Percentiles rank a stretch among this genome's conserved stretches.
These are phyloP conservation scores for Bovichtus variegatus DNA, from an alignment of 2,797 vertebrate species.

Conservation along the genomic window DNA sequence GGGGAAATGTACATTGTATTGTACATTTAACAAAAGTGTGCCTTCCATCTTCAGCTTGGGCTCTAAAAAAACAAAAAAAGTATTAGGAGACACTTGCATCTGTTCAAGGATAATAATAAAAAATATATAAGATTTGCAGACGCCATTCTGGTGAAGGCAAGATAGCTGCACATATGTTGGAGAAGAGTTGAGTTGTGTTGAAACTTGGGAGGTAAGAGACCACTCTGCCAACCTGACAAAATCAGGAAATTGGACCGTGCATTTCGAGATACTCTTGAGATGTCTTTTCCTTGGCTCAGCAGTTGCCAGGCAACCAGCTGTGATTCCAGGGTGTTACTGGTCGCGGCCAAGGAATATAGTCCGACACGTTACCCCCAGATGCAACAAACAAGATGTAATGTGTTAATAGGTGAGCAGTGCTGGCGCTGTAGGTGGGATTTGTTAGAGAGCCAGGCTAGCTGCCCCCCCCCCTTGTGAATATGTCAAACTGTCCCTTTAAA, in stretches of 20 bases:
- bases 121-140: no score
- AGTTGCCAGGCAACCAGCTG: constrained; percentile 9
- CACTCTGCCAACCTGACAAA: neutral
- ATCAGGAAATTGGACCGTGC: neutral
- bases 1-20: no score
- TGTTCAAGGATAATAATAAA: no score
- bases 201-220: neutral
- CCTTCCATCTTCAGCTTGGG: no score
- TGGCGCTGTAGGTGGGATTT: neutral
- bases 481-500: no score
- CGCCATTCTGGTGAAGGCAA: neutral
- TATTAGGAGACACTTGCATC: no score
- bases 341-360: neutral
- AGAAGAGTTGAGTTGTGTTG: neutral
- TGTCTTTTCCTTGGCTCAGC: neutral
- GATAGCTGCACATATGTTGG: neutral
- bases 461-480: no score
- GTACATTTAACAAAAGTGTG: no score
- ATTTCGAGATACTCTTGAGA: neutral
- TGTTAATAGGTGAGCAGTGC: no score
- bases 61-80: no score
- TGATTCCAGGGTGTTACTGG: neutral
- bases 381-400: no score
- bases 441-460: neutral
- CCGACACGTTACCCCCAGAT: no score